phyloP scores from a whole-genome alignment of 2,888 invertebrate genomes.

The Thyatira batis region DNA sequence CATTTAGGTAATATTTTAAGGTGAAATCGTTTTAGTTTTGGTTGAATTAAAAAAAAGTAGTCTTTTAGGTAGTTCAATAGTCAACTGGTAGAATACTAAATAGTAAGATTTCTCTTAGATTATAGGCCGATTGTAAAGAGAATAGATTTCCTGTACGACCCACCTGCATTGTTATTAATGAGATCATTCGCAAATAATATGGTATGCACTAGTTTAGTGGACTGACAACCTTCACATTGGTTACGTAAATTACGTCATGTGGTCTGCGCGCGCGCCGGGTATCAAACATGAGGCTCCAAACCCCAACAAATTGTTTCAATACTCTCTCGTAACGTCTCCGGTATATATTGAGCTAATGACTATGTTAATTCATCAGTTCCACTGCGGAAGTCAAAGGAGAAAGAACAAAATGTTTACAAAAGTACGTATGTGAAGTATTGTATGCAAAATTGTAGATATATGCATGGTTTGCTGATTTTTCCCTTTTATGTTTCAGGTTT shows the following conservation, averaged over 20 bases:
- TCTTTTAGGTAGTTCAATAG: slow-evolving; percentile 11
- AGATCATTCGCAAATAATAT: slow-evolving; percentile 33
- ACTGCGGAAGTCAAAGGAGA: slow-evolving; percentile 74
- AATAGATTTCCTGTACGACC: background rate
- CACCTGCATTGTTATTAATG: slow-evolving; percentile 27
- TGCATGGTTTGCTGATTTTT: slow-evolving; percentile 10
- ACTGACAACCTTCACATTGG: slow-evolving; percentile 76
- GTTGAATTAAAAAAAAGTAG: background rate
- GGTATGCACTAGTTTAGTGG: slow-evolving; percentile 46
- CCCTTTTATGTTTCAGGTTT: slow-evolving; percentile 49
- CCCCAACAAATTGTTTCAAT: slow-evolving; percentile 74
- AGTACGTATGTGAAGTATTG: slow-evolving; percentile 49
- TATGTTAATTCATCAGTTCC: slow-evolving; percentile 79
- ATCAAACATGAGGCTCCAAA: slow-evolving; percentile 70
- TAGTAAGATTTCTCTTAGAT: slow-evolving; percentile 32
- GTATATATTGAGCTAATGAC: slow-evolving; percentile 80
- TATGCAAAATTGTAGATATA: slow-evolving; percentile 15
- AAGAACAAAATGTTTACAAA: slow-evolving; percentile 75
- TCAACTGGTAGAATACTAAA: slow-evolving; percentile 36
- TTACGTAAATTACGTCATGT: slow-evolving; percentile 79
- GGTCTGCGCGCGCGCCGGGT: slow-evolving; percentile 58
- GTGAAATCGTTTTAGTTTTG: background rate
- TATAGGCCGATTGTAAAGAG: slow-evolving; percentile 9
- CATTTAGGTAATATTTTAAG: background rate
- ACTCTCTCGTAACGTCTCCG: slow-evolving; percentile 80